These are phyloP conservation scores for Andrena bucephala DNA, from an alignment of 2,888 invertebrate genomes.

Conservation along the genomic window DNA sequence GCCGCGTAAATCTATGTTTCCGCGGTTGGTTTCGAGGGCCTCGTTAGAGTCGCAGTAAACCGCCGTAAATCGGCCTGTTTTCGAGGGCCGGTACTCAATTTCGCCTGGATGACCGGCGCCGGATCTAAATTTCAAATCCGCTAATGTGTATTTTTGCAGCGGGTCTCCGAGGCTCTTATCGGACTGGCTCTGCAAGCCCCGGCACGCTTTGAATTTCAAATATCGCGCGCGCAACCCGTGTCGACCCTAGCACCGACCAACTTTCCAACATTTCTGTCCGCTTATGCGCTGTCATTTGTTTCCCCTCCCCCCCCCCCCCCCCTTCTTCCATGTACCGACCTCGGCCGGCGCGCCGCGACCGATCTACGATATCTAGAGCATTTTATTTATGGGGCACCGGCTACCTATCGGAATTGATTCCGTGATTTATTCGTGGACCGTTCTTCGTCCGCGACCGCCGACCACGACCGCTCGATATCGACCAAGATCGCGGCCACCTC, in stretches of 20 bases:
- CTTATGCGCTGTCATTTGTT: slow-evolving; percentile 77
- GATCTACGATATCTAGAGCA: slow-evolving; percentile 67
- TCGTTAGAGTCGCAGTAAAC: slow-evolving; percentile 43
- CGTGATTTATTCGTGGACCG: slow-evolving; percentile 75
- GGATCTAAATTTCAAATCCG: slow-evolving; percentile 83
- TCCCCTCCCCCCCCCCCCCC: slow-evolving; percentile 33
- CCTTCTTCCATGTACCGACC: slow-evolving; percentile 32
- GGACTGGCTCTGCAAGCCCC: slow-evolving; percentile 50
- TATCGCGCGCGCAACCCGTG: slow-evolving; percentile 67
- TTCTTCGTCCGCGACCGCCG: slow-evolving; percentile 31
- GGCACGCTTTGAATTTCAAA: slow-evolving; percentile 82
- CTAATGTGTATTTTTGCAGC: slow-evolving; percentile 83
- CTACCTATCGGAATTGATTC: slow-evolving; percentile 73
- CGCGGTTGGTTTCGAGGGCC: slow-evolving; percentile 34
- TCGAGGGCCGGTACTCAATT: slow-evolving; percentile 66
- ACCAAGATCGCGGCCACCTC: background rate
- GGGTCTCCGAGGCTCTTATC: slow-evolving; percentile 75
- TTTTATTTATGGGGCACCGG: slow-evolving; percentile 77
- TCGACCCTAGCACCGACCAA: slow-evolving; percentile 68
- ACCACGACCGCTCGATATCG: slow-evolving; percentile 28
- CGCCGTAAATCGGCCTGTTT: slow-evolving; percentile 68
- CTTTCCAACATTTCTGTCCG: slow-evolving; percentile 75
- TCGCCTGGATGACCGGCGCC: slow-evolving; percentile 50
- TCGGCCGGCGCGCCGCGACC: slow-evolving; percentile 14
- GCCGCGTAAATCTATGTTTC: slow-evolving; percentile 9